Conservation (phyloP, 2,888 invertebrate species). For the Rotaria socialis region DNA sequence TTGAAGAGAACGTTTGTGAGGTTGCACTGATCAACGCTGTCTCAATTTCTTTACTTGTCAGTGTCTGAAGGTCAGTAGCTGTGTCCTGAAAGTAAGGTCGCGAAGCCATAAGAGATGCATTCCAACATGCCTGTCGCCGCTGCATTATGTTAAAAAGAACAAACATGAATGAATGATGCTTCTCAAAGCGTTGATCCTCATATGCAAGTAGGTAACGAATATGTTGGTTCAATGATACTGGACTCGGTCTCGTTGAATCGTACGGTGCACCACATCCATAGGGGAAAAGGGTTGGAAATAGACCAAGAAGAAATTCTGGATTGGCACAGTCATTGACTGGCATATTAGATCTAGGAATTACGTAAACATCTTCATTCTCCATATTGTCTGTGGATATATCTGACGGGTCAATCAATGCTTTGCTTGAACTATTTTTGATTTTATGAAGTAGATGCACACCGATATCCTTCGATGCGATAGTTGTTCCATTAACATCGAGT, state of each 20-base stretch:
- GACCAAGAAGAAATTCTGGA: neutral
- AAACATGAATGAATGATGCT: neutral
- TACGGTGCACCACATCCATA: neutral
- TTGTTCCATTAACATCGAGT: neutral
- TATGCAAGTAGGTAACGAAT: neutral
- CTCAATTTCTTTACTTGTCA: neutral
- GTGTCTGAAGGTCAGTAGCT: neutral
- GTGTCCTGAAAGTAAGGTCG: neutral
- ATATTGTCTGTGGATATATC: neutral
- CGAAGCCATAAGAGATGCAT: neutral
- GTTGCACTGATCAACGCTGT: too few species aligned
- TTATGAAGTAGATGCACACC: neutral
- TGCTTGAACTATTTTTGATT: neutral
- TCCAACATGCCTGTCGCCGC: neutral
- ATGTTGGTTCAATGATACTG: neutral
- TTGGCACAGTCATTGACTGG: neutral
- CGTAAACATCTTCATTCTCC: neutral
- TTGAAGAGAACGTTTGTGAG: too few species aligned
- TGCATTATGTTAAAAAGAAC: neutral
- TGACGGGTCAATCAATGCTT: rapidly evolving
- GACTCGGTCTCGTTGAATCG: neutral
- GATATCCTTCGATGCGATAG: neutral
- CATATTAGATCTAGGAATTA: neutral
- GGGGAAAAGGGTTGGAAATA: neutral
- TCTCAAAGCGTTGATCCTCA: neutral